Base-by-base conservation (phyloP, 2,888 invertebrate species). In the Scaptodrosophila latifasciaeformis region DNA sequence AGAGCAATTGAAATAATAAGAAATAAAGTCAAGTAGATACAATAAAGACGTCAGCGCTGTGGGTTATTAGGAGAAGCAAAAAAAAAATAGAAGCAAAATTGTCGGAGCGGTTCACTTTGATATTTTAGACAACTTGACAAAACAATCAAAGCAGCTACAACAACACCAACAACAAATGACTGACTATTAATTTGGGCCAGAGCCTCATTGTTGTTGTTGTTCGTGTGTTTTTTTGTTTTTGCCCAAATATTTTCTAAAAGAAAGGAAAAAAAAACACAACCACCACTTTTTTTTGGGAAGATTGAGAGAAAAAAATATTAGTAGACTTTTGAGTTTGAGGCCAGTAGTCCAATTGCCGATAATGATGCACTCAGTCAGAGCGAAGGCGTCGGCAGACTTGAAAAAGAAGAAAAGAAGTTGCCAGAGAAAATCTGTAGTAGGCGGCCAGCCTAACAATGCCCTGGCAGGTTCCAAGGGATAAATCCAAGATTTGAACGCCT, bases 301-400 rank as follows among this genome's bases (percentile, higher is more conserved):
- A 15, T 21, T 13, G 17, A 15, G 13, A 9, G 27, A 43, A 31
- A n/a, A 34, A 21, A 45, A 31, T 15, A 29, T 18, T 12, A 34
- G 71, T 67, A 13, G 69, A 69, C 70, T 72, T 42, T 74, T 65
- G 65, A 77, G 71, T 81, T n/a, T n/a, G n/a, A n/a, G n/a, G n/a
- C n/a, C 77, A 71, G 82, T 78, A 81, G 81, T 81, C 77, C 74
- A 82, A 82, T 81, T 81, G 79, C 69, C 71, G 81, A 76, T 82
- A 72, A 79, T 82, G 79, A 78, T 74, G 74, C 79, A 74, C 82
- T 81, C 70, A 70, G 60, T 61, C 84, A n/a, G n/a, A n/a, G n/a
- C n/a, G n/a, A n/a, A n/a, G n/a, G n/a, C n/a, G 77, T 61, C 84
- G 83, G 83, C 78, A 67, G 55, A 83, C 66, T 77, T 78, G 57